Evolutionary conservation across 1,140 invertebrate genomes (phyloP).

Genomic region (Aphelinus atriplicis): DNA sequence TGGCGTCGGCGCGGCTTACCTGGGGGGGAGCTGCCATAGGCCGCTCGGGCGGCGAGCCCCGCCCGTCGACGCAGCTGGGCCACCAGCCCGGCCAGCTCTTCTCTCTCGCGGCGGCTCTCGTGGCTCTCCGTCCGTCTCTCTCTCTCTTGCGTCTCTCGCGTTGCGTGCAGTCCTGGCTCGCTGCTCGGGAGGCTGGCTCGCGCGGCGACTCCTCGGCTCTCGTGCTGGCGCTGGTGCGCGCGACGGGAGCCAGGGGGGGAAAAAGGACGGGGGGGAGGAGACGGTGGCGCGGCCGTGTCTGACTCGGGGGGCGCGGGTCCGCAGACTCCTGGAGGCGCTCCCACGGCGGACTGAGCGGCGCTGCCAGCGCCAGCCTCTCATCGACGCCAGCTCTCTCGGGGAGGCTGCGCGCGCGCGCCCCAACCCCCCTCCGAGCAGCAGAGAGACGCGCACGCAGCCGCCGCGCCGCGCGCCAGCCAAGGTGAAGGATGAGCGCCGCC

Average conservation of each 20-base stretch:
- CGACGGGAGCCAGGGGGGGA: background rate
- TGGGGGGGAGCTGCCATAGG: too few relatives aligned
- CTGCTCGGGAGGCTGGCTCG: background rate
- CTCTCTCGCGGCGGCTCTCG: too few relatives aligned
- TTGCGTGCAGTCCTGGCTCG: background rate
- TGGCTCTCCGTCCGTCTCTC: background rate
- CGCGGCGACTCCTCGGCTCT: background rate
- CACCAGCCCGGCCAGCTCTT: too few relatives aligned
- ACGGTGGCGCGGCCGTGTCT: background rate
- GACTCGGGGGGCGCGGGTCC: slow-evolving; percentile 32
- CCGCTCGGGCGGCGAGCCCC: too few relatives aligned
- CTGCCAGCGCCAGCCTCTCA: slow-evolving; percentile 12
- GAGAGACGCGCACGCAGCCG: background rate
- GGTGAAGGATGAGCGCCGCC: too few relatives aligned
- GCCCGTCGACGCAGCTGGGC: too few relatives aligned
- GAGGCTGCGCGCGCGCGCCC: background rate
- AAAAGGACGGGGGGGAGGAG: background rate
- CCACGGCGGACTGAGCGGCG: slow-evolving; percentile 39
- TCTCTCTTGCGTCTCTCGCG: background rate
- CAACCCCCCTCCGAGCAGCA: background rate
- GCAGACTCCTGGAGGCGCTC: slow-evolving; percentile 41
- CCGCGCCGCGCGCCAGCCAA: background rate
- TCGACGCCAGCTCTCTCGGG: slow-evolving; percentile 15
- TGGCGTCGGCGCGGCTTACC: too few relatives aligned
- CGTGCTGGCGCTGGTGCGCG: background rate